These are phyloP conservation scores for Euproctis similis DNA, from an alignment of 2,888 invertebrate genomes.

Conservation along the genomic window DNA sequence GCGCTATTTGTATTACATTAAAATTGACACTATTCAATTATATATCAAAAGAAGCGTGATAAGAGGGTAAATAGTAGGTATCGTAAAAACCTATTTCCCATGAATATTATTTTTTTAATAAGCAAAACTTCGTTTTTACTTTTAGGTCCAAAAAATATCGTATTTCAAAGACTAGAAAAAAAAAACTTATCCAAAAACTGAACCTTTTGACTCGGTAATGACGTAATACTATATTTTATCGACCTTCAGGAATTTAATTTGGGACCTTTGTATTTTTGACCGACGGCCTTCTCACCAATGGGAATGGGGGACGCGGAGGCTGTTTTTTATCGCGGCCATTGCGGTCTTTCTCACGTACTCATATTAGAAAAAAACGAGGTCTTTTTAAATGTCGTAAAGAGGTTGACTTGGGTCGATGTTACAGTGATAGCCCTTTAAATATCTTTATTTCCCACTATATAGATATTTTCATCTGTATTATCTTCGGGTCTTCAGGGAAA, in stretches of 20 bases:
- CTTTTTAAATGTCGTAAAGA: constrained; percentile 56
- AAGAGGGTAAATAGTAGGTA: too few relatives aligned
- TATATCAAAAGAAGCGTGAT: too few relatives aligned
- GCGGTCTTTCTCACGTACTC: constrained; percentile 52
- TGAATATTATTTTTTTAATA: too few relatives aligned
- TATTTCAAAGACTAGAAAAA: constrained; percentile 17
- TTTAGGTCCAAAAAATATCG: constrained; percentile 26
- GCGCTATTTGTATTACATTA: too few relatives aligned
- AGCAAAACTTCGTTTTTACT: too few relatives aligned
- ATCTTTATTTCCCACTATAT: too few relatives aligned
- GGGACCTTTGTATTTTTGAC: constrained; percentile 64
- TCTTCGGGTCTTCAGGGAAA: too few relatives aligned
- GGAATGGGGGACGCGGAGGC: constrained; percentile 13
- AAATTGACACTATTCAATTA: too few relatives aligned
- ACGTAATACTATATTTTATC: constrained; percentile 71
- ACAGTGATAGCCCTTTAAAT: too few relatives aligned
- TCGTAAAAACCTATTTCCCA: too few relatives aligned
- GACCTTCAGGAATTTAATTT: constrained; percentile 64
- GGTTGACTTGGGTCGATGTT: constrained; percentile 47
- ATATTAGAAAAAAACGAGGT: constrained; percentile 54
- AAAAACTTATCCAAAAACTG: constrained; percentile 28
- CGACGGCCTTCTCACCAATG: constrained; percentile 35
- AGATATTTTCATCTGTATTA: too few relatives aligned
- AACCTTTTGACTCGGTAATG: constrained; percentile 45
- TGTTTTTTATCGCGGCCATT: constrained; percentile 49